Percentiles rank a stretch among this genome's conserved stretches.
These are phyloP conservation scores for Anagrus nilaparvatae DNA, from an alignment of 1,140 invertebrate species.

Conservation along the genomic window DNA sequence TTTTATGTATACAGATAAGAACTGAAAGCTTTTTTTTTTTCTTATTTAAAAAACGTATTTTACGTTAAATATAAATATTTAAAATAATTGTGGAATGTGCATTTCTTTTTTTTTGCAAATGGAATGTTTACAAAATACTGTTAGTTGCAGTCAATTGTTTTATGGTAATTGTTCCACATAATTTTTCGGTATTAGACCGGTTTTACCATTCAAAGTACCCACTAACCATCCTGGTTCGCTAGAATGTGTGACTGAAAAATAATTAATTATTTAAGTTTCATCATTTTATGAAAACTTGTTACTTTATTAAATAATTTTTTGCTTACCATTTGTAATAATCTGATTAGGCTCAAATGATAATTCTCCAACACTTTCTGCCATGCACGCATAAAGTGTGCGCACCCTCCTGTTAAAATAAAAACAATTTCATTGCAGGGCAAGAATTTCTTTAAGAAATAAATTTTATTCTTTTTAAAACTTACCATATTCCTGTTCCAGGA, in stretches of 20 bases:
- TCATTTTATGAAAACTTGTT: conserved; percentile 1
- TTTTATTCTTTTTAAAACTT: conserved; percentile 7
- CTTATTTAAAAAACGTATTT: too few relatives aligned
- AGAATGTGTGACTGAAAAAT: conserved; percentile 69
- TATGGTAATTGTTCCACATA: conserved; percentile 80
- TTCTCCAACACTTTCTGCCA: conserved; percentile 93
- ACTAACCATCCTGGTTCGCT: conserved; percentile 95
- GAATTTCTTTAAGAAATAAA: neutral
- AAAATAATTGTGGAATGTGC: too few relatives aligned
- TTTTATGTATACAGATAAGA: too few relatives aligned
- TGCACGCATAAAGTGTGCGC: conserved; percentile 86
- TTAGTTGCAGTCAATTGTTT: neutral
- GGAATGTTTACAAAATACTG: too few relatives aligned
- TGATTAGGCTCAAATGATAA: conserved; percentile 97
- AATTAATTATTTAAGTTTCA: conserved; percentile 8
- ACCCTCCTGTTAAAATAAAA: conserved; percentile 53
- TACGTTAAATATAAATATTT: too few relatives aligned
- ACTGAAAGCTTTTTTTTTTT: too few relatives aligned
- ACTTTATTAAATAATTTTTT: neutral
- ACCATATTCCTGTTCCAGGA: conserved; percentile 33
- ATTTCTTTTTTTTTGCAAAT: too few relatives aligned
- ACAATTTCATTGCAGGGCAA: neutral
- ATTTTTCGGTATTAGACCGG: conserved; percentile 91
- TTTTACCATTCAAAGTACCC: conserved; percentile 86
- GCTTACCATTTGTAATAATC: conserved; percentile 89